These are phyloP conservation scores for Gortyna flavago DNA, from an alignment of 2,888 invertebrate species.

Conservation along the genomic window DNA sequence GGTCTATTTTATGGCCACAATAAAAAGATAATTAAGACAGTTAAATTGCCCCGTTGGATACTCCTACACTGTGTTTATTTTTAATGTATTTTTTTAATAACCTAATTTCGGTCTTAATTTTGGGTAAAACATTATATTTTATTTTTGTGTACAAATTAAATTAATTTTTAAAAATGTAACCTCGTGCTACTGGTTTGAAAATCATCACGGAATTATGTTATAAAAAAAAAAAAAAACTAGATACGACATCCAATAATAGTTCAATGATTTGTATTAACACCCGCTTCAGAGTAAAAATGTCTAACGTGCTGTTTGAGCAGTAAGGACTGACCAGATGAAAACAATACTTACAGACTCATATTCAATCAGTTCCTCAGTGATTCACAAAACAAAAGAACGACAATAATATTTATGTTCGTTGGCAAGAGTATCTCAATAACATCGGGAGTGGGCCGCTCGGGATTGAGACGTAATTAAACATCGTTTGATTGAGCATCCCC, in stretches of 20 bases:
- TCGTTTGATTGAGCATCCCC: constrained; percentile 57
- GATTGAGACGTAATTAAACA: constrained; percentile 58
- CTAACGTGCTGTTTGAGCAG: neutral
- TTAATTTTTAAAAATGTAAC: neutral
- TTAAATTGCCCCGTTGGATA: constrained; percentile 15
- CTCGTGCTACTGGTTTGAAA: neutral
- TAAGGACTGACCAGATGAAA: too few relatives aligned
- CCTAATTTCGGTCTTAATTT: constrained; percentile 2
- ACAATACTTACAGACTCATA: neutral
- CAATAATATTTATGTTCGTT: constrained; percentile 3
- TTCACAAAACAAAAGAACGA: constrained; percentile 5
- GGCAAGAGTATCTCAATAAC: constrained; percentile 34
- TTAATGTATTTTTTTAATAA: constrained; percentile 24
- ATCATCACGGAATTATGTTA: neutral
- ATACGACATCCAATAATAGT: neutral
- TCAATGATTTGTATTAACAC: neutral
- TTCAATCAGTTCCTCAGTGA: neutral
- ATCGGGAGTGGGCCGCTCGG: constrained; percentile 20
- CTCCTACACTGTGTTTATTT: constrained; percentile 21
- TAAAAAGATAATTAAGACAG: constrained; percentile 51
- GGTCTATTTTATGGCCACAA: constrained; percentile 37
- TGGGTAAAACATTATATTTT: neutral
- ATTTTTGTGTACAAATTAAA: neutral
- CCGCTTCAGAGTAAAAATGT: neutral
- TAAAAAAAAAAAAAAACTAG: neutral